Evolutionary conservation across 2,888 invertebrate genomes (phyloP), one percentile per base, ranked within the genome.

Genomic region (Timandra comae): DNA sequence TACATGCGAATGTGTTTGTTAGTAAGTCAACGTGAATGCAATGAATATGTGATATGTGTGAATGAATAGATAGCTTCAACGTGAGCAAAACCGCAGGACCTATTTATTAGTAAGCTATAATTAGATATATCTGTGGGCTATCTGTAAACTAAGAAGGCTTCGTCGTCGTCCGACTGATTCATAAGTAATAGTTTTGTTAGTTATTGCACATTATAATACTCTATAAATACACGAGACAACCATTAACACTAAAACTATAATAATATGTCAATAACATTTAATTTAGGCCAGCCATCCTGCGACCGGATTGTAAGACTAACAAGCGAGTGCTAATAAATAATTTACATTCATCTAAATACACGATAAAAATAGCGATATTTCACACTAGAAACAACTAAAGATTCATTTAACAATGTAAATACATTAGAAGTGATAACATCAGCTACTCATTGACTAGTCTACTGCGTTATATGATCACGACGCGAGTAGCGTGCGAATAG

Each of bases 381-480:
- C 67, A 71, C 67, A 75, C 71, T 79, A 80, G 58, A 69, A 67
- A 75, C 65, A 82, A 82, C 81, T 79, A 82, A 79, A 82, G 76
- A 80, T 82, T 72, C 75, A 72, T 73, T 46, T 68, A 74, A 78
- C 65, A 73, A 68, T 75, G 71, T 68, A 70, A 74, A 76, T 78
- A 80, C 62, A 73, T 70, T 76, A 75, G 57, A 72, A 72, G 74
- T 71, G 79, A 80, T 71, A 81, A 80, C 76, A 79, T 79, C 68
- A 72, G 69, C 81, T 81, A 80, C 70, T 74, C 77, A 74, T 71
- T 85, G 84, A 85, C 84, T 85, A 85, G 82, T 81, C 80, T 82
- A 71, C 74, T 68, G 79, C 77, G 73, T 11, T 24, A n/a, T 11
- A n/a, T 16, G 6, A 6, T 16, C 16, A 16, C 16, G 16, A 6